These are phyloP conservation scores for Hydrocynus forskahlii DNA, from an alignment of 2,797 vertebrate species.

Conservation along the genomic window DNA sequence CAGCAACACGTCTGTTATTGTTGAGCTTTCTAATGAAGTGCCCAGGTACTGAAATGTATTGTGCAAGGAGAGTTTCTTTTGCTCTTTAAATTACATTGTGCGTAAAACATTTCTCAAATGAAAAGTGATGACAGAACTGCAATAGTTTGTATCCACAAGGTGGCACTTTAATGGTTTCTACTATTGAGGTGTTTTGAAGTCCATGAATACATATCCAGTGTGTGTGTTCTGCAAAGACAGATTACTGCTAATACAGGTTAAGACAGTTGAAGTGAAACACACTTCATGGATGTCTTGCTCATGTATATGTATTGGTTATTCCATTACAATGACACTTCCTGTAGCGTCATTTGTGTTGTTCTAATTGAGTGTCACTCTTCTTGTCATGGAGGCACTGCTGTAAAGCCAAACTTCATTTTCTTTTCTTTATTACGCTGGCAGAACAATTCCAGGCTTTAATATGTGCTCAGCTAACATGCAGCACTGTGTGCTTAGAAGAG, in stretches of 20 bases:
- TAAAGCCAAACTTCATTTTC: slow-evolving; percentile 9
- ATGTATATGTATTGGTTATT: neutral
- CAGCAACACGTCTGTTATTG: too few relatives aligned
- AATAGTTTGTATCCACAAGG: neutral
- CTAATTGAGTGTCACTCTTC: neutral
- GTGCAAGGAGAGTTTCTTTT: neutral
- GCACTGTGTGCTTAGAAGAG: neutral
- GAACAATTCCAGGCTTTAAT: neutral
- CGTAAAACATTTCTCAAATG: neutral
- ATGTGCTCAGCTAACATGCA: slow-evolving; percentile 10
- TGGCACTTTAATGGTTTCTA: neutral
- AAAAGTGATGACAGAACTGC: neutral
- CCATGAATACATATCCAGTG: neutral
- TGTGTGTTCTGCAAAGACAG: neutral
- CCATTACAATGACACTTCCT: neutral
- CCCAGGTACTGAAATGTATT: neutral
- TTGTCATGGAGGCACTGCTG: neutral
- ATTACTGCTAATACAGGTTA: neutral
- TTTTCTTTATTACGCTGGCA: neutral
- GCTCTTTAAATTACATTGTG: neutral
- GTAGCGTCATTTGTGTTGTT: neutral
- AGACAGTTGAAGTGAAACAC: neutral
- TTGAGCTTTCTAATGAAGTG: too few relatives aligned
- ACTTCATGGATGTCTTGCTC: neutral
- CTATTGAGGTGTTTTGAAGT: neutral